Conservation (phyloP, 2,888 invertebrate genomes). For the Mesodorylaimus sp. region DNA sequence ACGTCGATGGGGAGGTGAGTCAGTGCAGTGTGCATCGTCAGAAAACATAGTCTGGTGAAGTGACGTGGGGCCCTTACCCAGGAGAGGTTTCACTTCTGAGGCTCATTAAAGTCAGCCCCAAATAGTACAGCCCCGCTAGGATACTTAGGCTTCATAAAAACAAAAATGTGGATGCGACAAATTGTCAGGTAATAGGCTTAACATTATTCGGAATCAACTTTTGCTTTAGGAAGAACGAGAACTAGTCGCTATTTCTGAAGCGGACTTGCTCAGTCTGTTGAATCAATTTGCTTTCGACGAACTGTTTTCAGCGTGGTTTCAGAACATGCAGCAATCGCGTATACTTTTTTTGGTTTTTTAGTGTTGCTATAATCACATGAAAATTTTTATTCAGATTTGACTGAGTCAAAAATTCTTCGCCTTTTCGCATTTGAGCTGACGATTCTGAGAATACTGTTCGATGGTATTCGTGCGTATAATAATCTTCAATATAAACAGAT, state of each 20-base stretch:
- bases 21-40: too few relatives aligned
- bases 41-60: too few relatives aligned
- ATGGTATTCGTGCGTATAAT: conserved; percentile 22
- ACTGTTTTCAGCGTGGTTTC: conserved; percentile 18
- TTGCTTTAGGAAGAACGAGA: conserved; percentile 3
- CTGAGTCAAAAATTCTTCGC: conserved; percentile 15
- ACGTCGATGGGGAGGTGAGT: conserved; percentile 16
- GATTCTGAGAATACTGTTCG: conserved; percentile 19
- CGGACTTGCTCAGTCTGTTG: conserved; percentile 20
- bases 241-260: conserved; percentile 18
- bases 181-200: not conserved
- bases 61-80: too few relatives aligned
- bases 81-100: too few relatives aligned
- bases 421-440: conserved; percentile 19
- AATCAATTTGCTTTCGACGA: conserved; percentile 22
- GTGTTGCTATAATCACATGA: conserved; percentile 9
- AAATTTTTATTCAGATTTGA: not conserved
- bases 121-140: too few relatives aligned
- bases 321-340: conserved; percentile 15
- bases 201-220: conserved; percentile 4
- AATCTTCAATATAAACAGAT: conserved; percentile 18
- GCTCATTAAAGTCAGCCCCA: too few relatives aligned
- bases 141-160: too few relatives aligned
- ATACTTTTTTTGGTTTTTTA: conserved; percentile 11
- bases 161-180: too few relatives aligned